These are phyloP conservation scores for Xenopus laevis DNA, from an alignment of 2,113 vertebrate genomes.

Conservation along the genomic window DNA sequence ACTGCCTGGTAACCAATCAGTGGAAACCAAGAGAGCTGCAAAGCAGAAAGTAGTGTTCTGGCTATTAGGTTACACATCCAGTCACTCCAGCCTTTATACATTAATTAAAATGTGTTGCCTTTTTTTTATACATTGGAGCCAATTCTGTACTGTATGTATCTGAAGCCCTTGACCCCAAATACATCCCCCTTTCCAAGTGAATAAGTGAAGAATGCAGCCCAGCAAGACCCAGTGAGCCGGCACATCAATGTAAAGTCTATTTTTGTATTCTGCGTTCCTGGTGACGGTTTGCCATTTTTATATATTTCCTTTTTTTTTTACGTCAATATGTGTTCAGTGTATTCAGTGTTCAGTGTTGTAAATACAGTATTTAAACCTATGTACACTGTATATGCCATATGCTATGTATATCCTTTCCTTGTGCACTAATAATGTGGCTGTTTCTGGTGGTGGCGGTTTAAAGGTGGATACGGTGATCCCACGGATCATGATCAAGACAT, in stretches of 20 bases:
- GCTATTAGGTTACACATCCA: no score
- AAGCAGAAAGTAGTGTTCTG: no score
- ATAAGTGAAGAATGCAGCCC: not conserved
- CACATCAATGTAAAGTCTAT: slow-evolving; percentile 34
- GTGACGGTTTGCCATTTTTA: slow-evolving; percentile 57
- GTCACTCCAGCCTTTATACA: no score
- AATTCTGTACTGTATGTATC: no score
- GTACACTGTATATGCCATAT: no score
- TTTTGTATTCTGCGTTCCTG: slow-evolving; percentile 44
- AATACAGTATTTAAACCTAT: slow-evolving; percentile 61
- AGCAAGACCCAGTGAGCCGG: slow-evolving; percentile 1
- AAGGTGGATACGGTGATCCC: slow-evolving; percentile 62
- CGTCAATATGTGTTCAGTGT: slow-evolving; percentile 45
- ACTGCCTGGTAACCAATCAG: no score
- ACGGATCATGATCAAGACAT: slow-evolving; percentile 65
- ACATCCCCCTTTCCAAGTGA: no score
- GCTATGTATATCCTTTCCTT: slow-evolving; percentile 47
- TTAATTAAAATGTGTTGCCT: no score
- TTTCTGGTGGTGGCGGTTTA: slow-evolving; percentile 64
- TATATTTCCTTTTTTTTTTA: slow-evolving; percentile 46
- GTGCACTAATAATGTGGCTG: slow-evolving; percentile 59
- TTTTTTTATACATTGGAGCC: no score
- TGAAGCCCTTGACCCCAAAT: no score
- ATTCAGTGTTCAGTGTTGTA: slow-evolving; percentile 55
- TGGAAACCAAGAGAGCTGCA: no score